Evolutionary conservation across 92 coral and sea anemone species (phyloP), one percentile per base, ranked within the genome.

Genomic region (Phenganax marumi): DNA sequence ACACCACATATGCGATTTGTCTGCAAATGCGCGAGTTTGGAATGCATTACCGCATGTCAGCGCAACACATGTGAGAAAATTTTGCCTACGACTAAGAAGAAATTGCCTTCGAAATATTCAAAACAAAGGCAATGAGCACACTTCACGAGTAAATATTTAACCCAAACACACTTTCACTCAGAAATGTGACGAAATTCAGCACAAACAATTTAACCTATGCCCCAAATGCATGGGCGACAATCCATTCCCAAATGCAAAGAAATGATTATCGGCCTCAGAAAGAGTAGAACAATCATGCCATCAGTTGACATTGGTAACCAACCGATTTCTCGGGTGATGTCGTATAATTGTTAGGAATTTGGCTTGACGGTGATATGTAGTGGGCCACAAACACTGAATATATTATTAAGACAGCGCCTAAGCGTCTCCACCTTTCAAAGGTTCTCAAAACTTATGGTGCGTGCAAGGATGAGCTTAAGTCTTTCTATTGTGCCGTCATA

Each of bases 311-410:
- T 52, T n/a, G 79, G 62, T 10, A 61, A 50, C 10, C 58, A 16
- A 21, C 12, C 25, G 10, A 21, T 73, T 33, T 9, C 26, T 50
- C 51, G 53, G 21, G 62, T 21, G 53, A 73, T 50, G 22, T 73
- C 79, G 26, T 50, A 73, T 25, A 52, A 73, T 54, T 73, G 47
- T 54, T 73, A 10, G 79, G 62, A 19, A 50, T 73, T 16, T 50
- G 62, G 61, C 19, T 73, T 8, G 79, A 73, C 47, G 79, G n/a
- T 50, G 79, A 50, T 21, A 6, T 73, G 60, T 50, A 73, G 62
- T 73, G 79, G 79, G 9, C 57, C 18, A 73, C 79, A 13, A 73
- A 66, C 25, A 66, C 72, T 66, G 50, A 66, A 66, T 21, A 66
- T 22, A 24, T 56, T 56, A 56, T 21, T 21, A 56, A 56, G 19